A percentile compares a stretch with the other conserved stretches of the same genome.
Conservation (phyloP, 2,888 invertebrate species). For the Mythimna pallens region DNA sequence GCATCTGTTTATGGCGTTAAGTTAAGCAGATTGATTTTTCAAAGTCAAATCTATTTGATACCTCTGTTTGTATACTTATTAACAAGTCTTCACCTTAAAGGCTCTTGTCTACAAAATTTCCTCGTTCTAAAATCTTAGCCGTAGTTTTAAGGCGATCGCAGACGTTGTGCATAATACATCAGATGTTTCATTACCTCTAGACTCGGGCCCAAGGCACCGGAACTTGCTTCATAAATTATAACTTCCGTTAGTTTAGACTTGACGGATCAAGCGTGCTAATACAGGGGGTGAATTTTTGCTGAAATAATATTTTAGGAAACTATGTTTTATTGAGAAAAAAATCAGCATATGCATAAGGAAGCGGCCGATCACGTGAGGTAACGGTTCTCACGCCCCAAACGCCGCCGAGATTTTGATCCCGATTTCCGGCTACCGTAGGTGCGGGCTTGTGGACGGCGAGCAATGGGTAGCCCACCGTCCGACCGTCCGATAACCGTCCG, state of each 20-base stretch:
- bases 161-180: constrained; percentile 84
- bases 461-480: too few species aligned
- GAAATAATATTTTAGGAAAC: not conserved
- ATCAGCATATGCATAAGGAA: too few species aligned
- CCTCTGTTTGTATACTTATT: not conserved
- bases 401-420: too few species aligned
- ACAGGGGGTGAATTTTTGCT: constrained; percentile 72
- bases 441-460: too few species aligned
- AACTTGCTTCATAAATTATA: constrained; percentile 89
- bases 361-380: too few species aligned
- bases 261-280: constrained; percentile 69
- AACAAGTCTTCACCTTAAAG: constrained; percentile 33
- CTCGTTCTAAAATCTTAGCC: constrained; percentile 44
- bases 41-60: not conserved
- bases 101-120: constrained; percentile 58
- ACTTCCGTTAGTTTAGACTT: constrained; percentile 88
- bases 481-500: too few species aligned
- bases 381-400: too few species aligned
- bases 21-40: too few species aligned
- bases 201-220: constrained; percentile 80
- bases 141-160: constrained; percentile 76
- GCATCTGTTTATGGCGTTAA: not conserved
- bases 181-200: constrained; percentile 81
- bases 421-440: too few species aligned
- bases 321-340: not conserved